Evolutionary conservation across 2,888 invertebrate species (phyloP).

Genomic region (Sturmia bella): DNA sequence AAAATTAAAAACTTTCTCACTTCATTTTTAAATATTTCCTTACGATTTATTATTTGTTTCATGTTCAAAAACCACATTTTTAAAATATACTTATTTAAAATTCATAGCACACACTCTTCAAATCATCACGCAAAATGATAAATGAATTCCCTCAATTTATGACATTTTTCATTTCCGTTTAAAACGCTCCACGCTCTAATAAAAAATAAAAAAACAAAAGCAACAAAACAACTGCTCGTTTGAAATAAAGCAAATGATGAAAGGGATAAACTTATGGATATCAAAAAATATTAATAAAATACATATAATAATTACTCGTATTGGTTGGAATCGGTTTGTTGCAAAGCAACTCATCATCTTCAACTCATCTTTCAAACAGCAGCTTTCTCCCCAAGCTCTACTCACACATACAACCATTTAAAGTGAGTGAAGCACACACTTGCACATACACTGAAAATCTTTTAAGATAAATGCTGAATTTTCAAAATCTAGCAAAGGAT

Average conservation of each 20-base stretch:
- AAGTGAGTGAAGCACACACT: background rate
- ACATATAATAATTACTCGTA: background rate
- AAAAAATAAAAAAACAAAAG: slow-evolving; percentile 18
- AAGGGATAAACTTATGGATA: slow-evolving; percentile 41
- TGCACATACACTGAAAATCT: background rate
- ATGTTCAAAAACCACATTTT: background rate
- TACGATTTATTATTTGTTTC: no score
- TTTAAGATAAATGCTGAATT: background rate
- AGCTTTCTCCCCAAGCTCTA: slow-evolving; percentile 6
- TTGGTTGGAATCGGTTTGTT: slow-evolving; percentile 32
- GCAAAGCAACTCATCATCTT: slow-evolving; percentile 51
- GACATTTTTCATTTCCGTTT: slow-evolving; percentile 80
- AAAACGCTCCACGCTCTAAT: slow-evolving; percentile 26
- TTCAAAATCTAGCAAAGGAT: slow-evolving; percentile 46
- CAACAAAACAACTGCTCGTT: slow-evolving; percentile 7
- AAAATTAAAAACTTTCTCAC: no score
- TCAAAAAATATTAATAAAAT: background rate
- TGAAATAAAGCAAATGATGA: slow-evolving; percentile 60
- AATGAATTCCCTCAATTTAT: slow-evolving; percentile 79
- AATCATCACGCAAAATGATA: slow-evolving; percentile 72
- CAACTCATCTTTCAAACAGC: background rate
- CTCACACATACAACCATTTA: background rate
- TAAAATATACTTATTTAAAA: slow-evolving; percentile 15
- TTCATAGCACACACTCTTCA: slow-evolving; percentile 40
- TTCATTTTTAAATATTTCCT: no score